A percentile compares a stretch with the other conserved stretches of the same genome.
Conservation (phyloP, 2,113 vertebrate species). For the Herpailurus yagouaroundi region DNA sequence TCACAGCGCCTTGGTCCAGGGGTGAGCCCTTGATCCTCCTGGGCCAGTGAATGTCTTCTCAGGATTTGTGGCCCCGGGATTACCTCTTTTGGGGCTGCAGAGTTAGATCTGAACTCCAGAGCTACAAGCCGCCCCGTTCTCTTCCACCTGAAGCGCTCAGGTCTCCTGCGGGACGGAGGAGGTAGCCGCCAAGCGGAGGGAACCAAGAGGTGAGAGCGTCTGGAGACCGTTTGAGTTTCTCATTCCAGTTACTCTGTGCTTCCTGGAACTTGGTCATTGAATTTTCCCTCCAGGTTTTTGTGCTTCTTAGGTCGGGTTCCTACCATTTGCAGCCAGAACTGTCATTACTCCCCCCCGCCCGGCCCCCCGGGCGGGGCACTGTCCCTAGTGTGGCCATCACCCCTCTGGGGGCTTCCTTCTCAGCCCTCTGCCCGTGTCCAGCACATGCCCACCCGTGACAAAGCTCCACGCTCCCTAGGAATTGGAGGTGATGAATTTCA, state of each 20-base stretch:
- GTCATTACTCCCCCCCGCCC: no score
- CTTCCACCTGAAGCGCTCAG: not conserved
- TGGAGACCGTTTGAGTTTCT: not conserved
- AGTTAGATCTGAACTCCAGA: accelerated
- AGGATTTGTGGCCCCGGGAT: not conserved
- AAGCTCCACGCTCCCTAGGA: accelerated
- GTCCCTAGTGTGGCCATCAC: accelerated
- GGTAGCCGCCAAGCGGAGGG: accelerated
- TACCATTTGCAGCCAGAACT: no score
- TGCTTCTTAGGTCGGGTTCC: not conserved
- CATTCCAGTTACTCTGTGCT: no score
- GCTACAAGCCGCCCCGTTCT: not conserved
- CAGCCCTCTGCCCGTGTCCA: no score
- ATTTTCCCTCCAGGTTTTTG: not conserved
- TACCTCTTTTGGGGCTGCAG: not conserved
- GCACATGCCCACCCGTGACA: accelerated
- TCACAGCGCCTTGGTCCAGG: no score
- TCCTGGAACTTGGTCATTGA: no score
- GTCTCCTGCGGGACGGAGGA: not conserved
- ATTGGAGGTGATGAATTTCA: accelerated
- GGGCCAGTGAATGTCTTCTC: not conserved
- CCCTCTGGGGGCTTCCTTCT: no score
- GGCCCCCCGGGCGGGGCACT: accelerated
- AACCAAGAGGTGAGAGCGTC: accelerated
- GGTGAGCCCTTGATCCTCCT: not conserved